Percentiles rank a stretch among this genome's conserved stretches.
Conservation (phyloP, 2,797 vertebrate genomes). For the Apogon hyalosoma region DNA sequence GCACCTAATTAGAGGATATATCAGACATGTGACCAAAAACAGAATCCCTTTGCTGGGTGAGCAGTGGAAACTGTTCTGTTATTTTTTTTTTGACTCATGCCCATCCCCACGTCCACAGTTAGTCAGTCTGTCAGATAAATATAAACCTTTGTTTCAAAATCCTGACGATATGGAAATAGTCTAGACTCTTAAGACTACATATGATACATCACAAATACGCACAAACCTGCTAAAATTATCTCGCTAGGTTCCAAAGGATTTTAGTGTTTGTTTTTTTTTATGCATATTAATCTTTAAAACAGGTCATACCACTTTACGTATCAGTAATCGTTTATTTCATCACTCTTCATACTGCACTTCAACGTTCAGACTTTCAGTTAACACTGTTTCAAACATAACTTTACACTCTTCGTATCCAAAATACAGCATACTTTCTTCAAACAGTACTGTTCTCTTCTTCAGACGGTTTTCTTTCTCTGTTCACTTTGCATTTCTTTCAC, state of each 20-base stretch:
- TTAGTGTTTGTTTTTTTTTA: neutral
- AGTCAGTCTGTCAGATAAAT: conserved; percentile 62
- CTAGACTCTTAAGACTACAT: conserved; percentile 11
- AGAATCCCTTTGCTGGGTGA: conserved; percentile 50
- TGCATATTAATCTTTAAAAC: conserved; percentile 4
- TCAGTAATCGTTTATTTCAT: conserved; percentile 18
- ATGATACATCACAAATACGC: neutral
- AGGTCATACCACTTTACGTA: conserved; percentile 10
- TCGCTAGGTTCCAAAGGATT: neutral
- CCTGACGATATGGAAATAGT: conserved; percentile 33
- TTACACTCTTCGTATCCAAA: conserved; percentile 6
- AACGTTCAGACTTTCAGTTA: conserved; percentile 31
- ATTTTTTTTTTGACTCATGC: conserved; percentile 41
- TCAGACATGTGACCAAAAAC: conserved; percentile 74
- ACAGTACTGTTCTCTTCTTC: neutral
- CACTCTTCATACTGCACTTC: neutral
- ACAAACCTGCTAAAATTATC: neutral
- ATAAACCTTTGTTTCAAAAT: conserved; percentile 39
- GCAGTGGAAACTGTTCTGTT: conserved; percentile 65
- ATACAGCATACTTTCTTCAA: conserved; percentile 1
- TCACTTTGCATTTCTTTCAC: conserved; percentile 20
- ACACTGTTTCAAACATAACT: conserved; percentile 6
- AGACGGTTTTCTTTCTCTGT: neutral
- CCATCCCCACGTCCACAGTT: conserved; percentile 27
- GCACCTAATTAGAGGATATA: conserved; percentile 71